Evolutionary conservation across 2,113 vertebrate species (phyloP).

Genomic region (Phalacrocorax brasilianus): DNA sequence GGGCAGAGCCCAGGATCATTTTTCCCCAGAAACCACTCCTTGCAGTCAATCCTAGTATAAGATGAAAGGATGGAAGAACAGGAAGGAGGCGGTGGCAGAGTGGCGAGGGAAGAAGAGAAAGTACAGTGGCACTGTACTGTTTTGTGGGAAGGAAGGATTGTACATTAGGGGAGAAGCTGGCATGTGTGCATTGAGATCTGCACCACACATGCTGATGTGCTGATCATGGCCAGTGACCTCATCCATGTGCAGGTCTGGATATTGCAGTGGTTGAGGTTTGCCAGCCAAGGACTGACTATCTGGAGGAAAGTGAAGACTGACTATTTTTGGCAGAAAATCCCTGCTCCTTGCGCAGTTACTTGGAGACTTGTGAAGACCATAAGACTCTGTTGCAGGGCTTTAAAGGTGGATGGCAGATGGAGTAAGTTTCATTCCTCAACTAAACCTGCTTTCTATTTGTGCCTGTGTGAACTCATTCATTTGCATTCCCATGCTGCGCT

Average conservation of each 20-base stretch:
- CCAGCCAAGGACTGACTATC: not conserved
- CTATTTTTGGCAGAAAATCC: slow-evolving; percentile 17
- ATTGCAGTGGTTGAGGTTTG: not conserved
- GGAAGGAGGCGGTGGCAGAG: not conserved
- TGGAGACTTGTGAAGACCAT: not conserved
- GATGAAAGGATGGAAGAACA: not conserved
- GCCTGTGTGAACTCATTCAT: not conserved
- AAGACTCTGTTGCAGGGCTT: not conserved
- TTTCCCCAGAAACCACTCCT: not conserved
- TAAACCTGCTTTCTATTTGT: slow-evolving; percentile 39
- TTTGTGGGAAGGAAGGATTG: not conserved
- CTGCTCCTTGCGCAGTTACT: not conserved
- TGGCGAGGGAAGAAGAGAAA: not conserved
- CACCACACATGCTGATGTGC: not conserved
- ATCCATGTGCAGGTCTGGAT: not conserved
- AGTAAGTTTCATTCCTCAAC: not conserved
- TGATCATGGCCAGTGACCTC: not conserved
- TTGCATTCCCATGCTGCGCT: not conserved
- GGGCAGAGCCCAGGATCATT: not conserved
- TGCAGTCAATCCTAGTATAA: not conserved
- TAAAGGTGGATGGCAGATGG: slow-evolving; percentile 19
- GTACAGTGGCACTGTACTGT: not conserved
- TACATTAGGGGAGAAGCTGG: not conserved
- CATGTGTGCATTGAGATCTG: not conserved
- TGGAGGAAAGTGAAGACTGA: not conserved